Evolutionary conservation across 2,797 vertebrate species (phyloP).

Genomic region (Heteromormyrus szaboi): DNA sequence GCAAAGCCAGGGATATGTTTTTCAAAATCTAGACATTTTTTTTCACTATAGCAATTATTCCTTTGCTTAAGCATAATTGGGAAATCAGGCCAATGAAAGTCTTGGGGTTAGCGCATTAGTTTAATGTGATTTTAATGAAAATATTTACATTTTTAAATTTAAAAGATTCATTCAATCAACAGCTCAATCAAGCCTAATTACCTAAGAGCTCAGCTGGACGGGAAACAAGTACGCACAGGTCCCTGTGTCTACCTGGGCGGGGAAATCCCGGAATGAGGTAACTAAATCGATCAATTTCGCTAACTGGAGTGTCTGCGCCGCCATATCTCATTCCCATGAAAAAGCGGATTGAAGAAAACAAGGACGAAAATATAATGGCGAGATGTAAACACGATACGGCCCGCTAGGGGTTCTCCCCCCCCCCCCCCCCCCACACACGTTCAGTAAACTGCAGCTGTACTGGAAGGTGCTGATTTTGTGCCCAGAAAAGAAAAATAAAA

Average conservation of each 20-base stretch:
- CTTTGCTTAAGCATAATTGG: background rate
- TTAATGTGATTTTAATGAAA: slow-evolving; percentile 12
- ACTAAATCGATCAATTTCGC: background rate
- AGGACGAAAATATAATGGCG: background rate
- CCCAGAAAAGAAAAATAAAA: background rate
- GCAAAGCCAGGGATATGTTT: background rate
- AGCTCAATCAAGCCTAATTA: slow-evolving; percentile 10
- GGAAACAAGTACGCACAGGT: background rate
- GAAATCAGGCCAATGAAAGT: slow-evolving; percentile 4
- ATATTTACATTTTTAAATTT: slow-evolving; percentile 13
- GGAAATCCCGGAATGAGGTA: background rate
- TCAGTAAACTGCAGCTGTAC: background rate
- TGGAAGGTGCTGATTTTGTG: background rate
- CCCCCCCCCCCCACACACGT: background rate
- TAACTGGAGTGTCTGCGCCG: background rate
- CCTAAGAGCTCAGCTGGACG: slow-evolving; percentile 7
- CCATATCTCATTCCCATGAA: background rate
- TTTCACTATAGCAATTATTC: slow-evolving; percentile 3
- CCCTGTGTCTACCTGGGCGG: background rate
- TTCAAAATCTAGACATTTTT: background rate
- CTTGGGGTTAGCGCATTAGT: slow-evolving; percentile 6
- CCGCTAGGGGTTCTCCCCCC: background rate
- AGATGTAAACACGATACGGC: background rate
- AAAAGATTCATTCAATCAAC: slow-evolving; percentile 10
- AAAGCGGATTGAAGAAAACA: background rate